Base-by-base conservation (phyloP, 2,113 vertebrate species). In the Polyodon spathula region DNA sequence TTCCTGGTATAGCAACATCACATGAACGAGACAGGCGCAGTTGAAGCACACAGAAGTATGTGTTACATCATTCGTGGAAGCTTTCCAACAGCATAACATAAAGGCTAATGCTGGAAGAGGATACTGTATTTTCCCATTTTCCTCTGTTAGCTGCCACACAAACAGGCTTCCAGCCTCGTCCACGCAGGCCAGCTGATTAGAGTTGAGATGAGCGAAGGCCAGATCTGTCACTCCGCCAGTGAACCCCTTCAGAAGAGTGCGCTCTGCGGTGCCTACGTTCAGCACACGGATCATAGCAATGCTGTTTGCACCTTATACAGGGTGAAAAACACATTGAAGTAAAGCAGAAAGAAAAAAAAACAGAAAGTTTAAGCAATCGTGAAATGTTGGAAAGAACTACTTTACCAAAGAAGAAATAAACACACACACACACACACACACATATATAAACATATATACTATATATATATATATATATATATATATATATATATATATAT, bases 151-250 rank as follows among this genome's bases (percentile, higher is more conserved):
- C 68, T 90, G 90, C 95, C 96, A 98, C 27, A 99, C 92, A 57
- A 97, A 94, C 56, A 98, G 85, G 80, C 91, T 94, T 59, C 96
- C 96, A 0, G 93, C 92, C 77, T 99, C 96, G 64, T 99, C 96
- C 8, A 99, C 83, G 56, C 94, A 97, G 2, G 93, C 95, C 74
- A 99, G 73, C 65, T 95, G 89, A 60, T 86, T 91, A 52, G 94
- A 99, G 82, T 96, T 94, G 46, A 97, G 89, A 60, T 98, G 95
- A 62, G 96, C 95, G 11, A 98, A 99, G 37, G 93, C 93, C 78
- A 99, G 79, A 78, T 99, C 96, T 54, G 95, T 92, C 70, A 98
- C 89, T 0, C 88, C 89, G 0, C 93, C 95, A 0, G 90, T 93
- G 77, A 99, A 98, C 57, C 95, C 96, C 60, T 98, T 99, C 55